These are phyloP conservation scores for Blera fallax DNA, from an alignment of 2,888 invertebrate genomes.

Conservation along the genomic window DNA sequence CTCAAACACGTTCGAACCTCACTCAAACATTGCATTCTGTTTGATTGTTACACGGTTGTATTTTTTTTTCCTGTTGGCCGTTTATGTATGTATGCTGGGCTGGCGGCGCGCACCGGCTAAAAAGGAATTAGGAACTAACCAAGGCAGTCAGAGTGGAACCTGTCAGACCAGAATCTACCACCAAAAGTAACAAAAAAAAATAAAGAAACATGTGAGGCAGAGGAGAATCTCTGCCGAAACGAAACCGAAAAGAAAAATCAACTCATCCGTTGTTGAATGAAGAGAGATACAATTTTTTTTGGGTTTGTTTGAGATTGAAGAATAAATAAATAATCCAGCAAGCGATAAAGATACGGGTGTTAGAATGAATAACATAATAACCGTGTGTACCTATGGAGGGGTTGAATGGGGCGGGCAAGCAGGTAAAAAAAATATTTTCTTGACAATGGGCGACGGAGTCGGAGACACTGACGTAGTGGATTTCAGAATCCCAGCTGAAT, in stretches of 20 bases:
- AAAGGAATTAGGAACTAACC: conserved; percentile 59
- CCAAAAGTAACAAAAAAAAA: conserved; percentile 16
- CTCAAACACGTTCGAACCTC: conserved; percentile 45
- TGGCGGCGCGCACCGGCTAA: conserved; percentile 54
- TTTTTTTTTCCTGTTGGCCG: not conserved
- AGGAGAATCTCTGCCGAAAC: conserved; percentile 23
- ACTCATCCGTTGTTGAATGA: conserved; percentile 66
- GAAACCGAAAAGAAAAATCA: conserved; percentile 13
- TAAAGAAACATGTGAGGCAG: conserved; percentile 4
- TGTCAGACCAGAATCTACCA: conserved; percentile 69
- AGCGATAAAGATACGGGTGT: conserved; percentile 62
- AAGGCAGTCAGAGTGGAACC: conserved; percentile 72
- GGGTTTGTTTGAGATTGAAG: conserved; percentile 9
- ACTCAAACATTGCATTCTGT: conserved; percentile 52
- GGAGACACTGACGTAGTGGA: not conserved
- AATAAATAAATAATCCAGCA: conserved; percentile 49
- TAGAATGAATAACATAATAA: conserved; percentile 68
- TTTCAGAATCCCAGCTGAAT: not conserved
- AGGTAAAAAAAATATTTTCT: not conserved
- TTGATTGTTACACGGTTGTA: not conserved
- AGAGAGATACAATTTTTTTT: conserved; percentile 25
- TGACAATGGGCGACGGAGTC: conserved; percentile 3
- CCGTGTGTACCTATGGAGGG: conserved; percentile 27
- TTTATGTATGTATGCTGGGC: not conserved
- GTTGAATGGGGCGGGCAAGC: conserved; percentile 47